Conservation (phyloP, 2,113 vertebrate species). For the Cinclus mexicanus region DNA sequence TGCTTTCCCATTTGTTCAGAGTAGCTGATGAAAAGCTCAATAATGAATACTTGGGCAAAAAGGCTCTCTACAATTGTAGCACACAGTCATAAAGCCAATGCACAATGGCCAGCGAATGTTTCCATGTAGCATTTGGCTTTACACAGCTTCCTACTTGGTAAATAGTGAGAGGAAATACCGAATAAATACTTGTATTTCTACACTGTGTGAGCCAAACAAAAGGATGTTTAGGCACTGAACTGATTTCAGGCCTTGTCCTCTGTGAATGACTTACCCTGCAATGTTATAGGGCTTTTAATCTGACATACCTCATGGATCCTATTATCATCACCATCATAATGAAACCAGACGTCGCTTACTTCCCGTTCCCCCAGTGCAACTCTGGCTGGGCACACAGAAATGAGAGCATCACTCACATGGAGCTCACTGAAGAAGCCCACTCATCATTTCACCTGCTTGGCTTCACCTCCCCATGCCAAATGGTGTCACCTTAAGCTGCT, state of each 20-base stretch:
- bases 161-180: constrained; percentile 39
- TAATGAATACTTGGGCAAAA: not conserved
- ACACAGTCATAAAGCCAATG: not conserved
- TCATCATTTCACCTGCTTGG: not conserved
- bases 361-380: constrained; percentile 52
- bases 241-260: constrained; percentile 34
- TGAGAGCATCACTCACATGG: constrained; percentile 51
- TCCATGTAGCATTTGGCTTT: not conserved
- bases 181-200: constrained; percentile 71
- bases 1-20: not conserved
- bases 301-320: not conserved
- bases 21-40: not conserved
- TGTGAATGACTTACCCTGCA: not conserved
- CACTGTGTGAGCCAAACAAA: constrained; percentile 50
- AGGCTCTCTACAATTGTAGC: not conserved
- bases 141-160: not conserved
- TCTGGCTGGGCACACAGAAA: constrained; percentile 31
- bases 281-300: not conserved
- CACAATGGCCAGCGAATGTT: not conserved
- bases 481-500: not conserved
- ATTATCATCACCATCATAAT: constrained; percentile 56
- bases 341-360: constrained; percentile 75
- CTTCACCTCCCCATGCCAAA: not conserved
- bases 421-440: not conserved
- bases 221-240: constrained; percentile 52